Percentiles rank a stretch among this genome's conserved stretches.
phyloP scores from a whole-genome alignment of 2,797 vertebrate species.

The Acanthis flammea region DNA sequence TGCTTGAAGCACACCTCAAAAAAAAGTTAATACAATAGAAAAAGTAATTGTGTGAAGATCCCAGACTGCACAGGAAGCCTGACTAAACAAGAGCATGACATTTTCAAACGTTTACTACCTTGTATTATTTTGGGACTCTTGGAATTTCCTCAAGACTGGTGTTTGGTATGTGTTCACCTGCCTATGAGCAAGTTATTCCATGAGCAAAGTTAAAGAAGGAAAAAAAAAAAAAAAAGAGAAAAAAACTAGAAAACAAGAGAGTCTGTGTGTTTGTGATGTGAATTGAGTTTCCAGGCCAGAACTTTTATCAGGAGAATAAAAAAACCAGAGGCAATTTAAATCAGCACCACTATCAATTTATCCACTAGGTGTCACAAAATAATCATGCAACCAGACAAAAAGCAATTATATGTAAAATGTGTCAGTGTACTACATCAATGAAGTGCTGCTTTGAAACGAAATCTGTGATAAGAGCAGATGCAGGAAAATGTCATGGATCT shows the following conservation, averaged over 20 bases:
- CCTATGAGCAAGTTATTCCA: neutral
- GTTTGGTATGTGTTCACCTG: neutral
- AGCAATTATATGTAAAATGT: conserved; percentile 18
- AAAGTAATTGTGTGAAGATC: neutral
- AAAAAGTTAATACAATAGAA: neutral
- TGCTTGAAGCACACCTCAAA: neutral
- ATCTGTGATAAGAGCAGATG: conserved; percentile 54
- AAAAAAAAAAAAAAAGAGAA: neutral
- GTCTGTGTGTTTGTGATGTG: neutral
- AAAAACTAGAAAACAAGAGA: neutral
- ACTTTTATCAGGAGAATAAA: neutral
- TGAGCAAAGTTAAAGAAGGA: neutral
- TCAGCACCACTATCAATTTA: conserved; percentile 2
- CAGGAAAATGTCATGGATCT: conserved; percentile 56
- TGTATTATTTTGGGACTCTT: neutral
- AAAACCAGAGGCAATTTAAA: neutral
- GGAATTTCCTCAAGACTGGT: neutral
- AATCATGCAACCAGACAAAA: conserved; percentile 31
- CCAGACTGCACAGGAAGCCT: neutral
- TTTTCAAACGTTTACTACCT: neutral
- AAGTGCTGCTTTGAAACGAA: conserved; percentile 22
- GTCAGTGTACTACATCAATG: conserved; percentile 22
- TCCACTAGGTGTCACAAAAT: conserved; percentile 68
- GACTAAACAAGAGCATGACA: neutral
- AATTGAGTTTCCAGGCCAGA: neutral